These are phyloP conservation scores for Chlamydotis undulata DNA, from an alignment of 2,113 vertebrate genomes.

Conservation along the genomic window DNA sequence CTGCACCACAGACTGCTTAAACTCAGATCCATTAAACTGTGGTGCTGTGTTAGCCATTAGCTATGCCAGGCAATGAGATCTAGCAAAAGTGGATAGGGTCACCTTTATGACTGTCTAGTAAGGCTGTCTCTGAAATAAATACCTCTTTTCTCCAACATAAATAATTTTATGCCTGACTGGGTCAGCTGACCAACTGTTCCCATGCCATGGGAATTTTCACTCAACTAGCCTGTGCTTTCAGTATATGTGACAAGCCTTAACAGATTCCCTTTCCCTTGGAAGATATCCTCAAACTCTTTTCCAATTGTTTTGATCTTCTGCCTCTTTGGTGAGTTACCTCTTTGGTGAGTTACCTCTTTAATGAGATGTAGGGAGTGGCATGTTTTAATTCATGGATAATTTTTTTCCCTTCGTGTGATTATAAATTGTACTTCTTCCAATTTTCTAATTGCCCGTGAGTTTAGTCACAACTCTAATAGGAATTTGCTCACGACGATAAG, in stretches of 20 bases:
- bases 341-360: slow-evolving; percentile 31
- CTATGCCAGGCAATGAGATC: neutral
- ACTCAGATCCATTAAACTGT: neutral
- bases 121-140: neutral
- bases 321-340: slow-evolving; percentile 20
- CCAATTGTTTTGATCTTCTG: slow-evolving; percentile 53
- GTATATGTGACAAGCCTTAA: slow-evolving; percentile 8
- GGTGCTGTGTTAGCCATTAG: neutral
- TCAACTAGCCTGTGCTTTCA: slow-evolving; percentile 3
- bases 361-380: slow-evolving; percentile 47
- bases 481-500: neutral
- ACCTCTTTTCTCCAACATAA: neutral
- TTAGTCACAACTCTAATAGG: slow-evolving; percentile 1
- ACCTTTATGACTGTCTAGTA: neutral
- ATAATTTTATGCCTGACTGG: neutral
- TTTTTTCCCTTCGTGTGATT: slow-evolving; percentile 16
- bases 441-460: neutral
- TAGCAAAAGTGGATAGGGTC: neutral
- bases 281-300: slow-evolving; percentile 17
- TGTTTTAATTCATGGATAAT: neutral
- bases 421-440: slow-evolving; percentile 28
- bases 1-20: neutral
- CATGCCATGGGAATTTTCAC: neutral
- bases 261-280: slow-evolving; percentile 25
- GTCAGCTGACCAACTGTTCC: neutral